Base-by-base conservation (phyloP, 2,888 invertebrate genomes). In the Tetragnatha montana region DNA sequence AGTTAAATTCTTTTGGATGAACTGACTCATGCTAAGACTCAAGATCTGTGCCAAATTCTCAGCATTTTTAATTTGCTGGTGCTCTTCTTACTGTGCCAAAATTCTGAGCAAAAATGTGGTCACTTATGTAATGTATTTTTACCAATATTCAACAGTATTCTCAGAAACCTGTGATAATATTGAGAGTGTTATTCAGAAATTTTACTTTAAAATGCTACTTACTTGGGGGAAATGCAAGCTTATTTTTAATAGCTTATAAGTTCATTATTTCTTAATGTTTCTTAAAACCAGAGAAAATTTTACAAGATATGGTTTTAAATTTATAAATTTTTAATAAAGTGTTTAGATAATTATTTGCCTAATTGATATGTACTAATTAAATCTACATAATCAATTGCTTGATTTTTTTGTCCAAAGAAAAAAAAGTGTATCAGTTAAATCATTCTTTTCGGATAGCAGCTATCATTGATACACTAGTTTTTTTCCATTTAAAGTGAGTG, bases 11-110 rank as follows among this genome's bases (percentile, higher is more conserved):
- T 35, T 35, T 35, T 35, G 35, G 35, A 35, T 35, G 35, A 35
- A 35, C 35, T 35, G 35, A 35, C 35, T 35, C 35, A 35, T 35
- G 35, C 35, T 2, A 35, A 35, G 35, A 35, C 35, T 35, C 35
- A 35, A 35, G 49, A 60, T 51, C 19, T 81, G 87, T 87, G 87
- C 87, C 87, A 87, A 87, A 87, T 17, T 49, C 70, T 81, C 60
- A 69, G 50, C 69, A 21, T 69, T 22, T 22, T 35, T 76, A 21
- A 70, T 22, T 74, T 81, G 71, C 47, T 73, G 87, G 87, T 87
- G 81, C 87, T 87, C 35, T 81, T 75, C 76, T 81, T 74, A 68
- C 19, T 81, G 87, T 87, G 87, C 87, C 87, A 87, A 87, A 87
- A 73, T 84, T 75, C 69, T 69, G 68, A 84, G 22, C 60, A 22